phyloP scores from a whole-genome alignment of 92 coral and sea anemone species.

The Porites divaricata region DNA sequence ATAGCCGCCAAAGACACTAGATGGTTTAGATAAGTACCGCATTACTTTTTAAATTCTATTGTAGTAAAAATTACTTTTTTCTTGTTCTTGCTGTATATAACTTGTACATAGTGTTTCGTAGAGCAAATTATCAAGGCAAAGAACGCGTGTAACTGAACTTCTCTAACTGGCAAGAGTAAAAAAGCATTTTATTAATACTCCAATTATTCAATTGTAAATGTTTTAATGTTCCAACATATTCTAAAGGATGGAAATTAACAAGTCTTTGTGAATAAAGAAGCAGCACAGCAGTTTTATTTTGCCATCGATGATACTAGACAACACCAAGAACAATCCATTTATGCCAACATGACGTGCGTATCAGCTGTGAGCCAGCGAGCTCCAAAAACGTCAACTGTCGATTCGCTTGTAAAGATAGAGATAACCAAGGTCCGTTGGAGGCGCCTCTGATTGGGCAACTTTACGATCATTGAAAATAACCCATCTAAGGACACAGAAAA shows the following conservation, averaged over 20 bases:
- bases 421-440: slow-evolving; percentile 95
- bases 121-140: background rate
- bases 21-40: background rate
- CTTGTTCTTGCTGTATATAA: background rate
- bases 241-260: background rate
- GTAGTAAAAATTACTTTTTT: background rate
- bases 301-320: background rate
- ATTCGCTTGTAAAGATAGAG: slow-evolving; percentile 86
- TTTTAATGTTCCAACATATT: background rate
- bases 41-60: background rate
- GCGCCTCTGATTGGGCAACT: slow-evolving; percentile 94
- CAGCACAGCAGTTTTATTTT: background rate
- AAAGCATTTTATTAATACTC: slow-evolving; percentile 9
- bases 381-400: slow-evolving; percentile 4
- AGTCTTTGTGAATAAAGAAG: background rate
- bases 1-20: no score
- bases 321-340: no score
- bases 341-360: background rate
- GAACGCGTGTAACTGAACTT: no score
- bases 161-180: background rate
- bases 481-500: slow-evolving; percentile 68
- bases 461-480: slow-evolving; percentile 96
- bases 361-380: background rate
- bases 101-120: background rate
- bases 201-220: background rate